Evolutionary conservation across 2,113 vertebrate genomes (phyloP), one percentile per base, ranked within the genome.

Genomic region (Pachycephala philippinensis): DNA sequence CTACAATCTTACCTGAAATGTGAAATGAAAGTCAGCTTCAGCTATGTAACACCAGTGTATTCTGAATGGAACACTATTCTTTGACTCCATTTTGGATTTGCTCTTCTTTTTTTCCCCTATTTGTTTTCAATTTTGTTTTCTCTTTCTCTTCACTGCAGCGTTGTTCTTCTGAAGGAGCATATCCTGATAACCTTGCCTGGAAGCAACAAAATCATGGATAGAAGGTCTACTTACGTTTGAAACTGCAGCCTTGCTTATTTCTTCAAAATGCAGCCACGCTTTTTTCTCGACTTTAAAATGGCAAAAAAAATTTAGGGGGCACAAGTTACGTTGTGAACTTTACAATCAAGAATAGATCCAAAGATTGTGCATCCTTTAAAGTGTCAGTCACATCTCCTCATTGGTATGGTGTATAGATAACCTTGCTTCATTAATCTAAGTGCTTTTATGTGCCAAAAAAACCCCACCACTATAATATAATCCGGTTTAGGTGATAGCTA

Each of bases 61-160:
- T 77, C 49, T 21, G 35, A 77, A 77, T 14, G 30, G 7, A 60
- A 44, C 12, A 10, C 42, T 70, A 71, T 70, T 45, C 15, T 69
- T 72, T 60, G 10, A 37, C 3, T 27, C 13, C 13, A 12, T 50
- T 81, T 76, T 59, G 49, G 31, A 68, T 57, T 79, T 53, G 10
- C 8, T 9, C 21, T 37, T 39, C 21, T 35, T n/a, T 40, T 23
- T 9, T 3, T 0, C 1, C 7, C 14, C 14, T 3, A 0, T 17
- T 91, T 42, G 2, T 4, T 82, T 84, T 66, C 11, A 65, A 0
- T 74, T 85, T 78, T 85, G 30, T 68, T 89, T 80, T 78, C 14
- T 57, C 5, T 33, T 68, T 45, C 37, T 53, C 33, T 80, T 84
- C 13, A 45, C 37, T 56, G 27, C 40, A 60, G 33, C 2, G 2